Base-by-base conservation (phyloP, 2,888 invertebrate genomes). In the Atherix ibis region DNA sequence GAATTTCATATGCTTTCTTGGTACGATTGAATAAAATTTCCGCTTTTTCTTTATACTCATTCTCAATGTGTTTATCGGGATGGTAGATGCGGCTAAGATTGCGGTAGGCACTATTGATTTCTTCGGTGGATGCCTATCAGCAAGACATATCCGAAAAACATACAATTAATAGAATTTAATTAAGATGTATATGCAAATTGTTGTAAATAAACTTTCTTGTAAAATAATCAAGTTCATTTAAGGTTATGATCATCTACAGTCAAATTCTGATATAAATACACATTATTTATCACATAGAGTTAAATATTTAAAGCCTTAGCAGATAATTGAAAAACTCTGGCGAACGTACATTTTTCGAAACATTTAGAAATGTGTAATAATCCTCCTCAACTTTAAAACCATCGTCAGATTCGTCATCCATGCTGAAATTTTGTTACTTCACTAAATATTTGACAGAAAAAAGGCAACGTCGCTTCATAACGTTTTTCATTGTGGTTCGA, bases 11-110 rank as follows among this genome's bases (percentile, higher is more conserved):
- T 0, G 95, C 95, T 49, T 76, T 77, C 55, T 94, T 92, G 0
- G 85, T 81, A 58, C 87, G 82, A 55, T 85, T 87, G 54, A 98
- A 98, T 49, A 97, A 68, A 40, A 77, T 63, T 59, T 94, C 91
- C 0, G 97, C 97, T 63, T 89, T 83, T 51, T 74, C 75, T 57
- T 91, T 89, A 46, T 76, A 74, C 1, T 67, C 70, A 1, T 80
- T 76, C 51, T 91, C 83, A 10, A 72, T 65, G 62, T 98, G 95
- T 61, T 95, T 94, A 54, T 98, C 97, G 1, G 98, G 97, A 60
- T 98, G 98, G 53, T 92, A 97, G 48, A 91, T 74, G 43, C 81
- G 75, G 47, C 94, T 94, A 36, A 92, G 73, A 34, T 83, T 74
- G 40, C 94, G 73, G 57, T 94, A 98, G 2, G 95, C 85, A 65